Base-by-base conservation (phyloP, 1,140 invertebrate genomes). In the Cardiocondyla obscurior region DNA sequence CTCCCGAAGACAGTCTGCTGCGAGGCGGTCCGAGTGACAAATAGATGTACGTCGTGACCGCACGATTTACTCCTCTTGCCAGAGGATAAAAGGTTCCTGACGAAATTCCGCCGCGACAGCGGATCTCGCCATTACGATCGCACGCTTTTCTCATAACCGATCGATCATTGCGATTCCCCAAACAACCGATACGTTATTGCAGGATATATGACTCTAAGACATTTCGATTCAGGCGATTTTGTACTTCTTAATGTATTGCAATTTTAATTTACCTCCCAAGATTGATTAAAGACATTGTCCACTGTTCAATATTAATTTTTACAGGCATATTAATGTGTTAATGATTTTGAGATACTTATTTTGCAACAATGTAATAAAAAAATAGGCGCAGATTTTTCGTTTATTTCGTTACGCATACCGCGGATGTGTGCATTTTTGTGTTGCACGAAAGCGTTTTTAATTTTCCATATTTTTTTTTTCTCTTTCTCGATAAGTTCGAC, bases 401-500 rank as follows among this genome's bases (percentile, higher is more conserved):
- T 3, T 22, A 22, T 74, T 39, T 73, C 14, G 16, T 58, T 28
- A n/a, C 12, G 0, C 3, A 8, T 16, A n/a, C 1, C 5, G 36
- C 16, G 30, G n/a, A 74, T 19, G 28, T 19, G n/a, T 16, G 22
- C 10, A 25, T 44, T 58, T 81, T 53, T 12, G 2, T 81, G 6
- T 58, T 22, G 33, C 42, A 70, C 33, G 44, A 10, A 22, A 82
- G 44, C 64, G 53, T 89, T 87, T 87, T 77, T 83, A 84, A 87
- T 89, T 89, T 85, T 72, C 57, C 46, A 86, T 86, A 89, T 82
- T 22, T 25, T 70, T 81, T 19, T 55, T 44, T 87, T 82, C 46
- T 62, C 65, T 65, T 42, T 30, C 30, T 70, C 86, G 90, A 92
- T 92, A 92, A 91, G 86, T 91, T 90, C 85, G 81, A 89, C 73